Percentiles rank a stretch among this genome's conserved stretches.
Evolutionary conservation across 2,888 invertebrate genomes (phyloP).

Genomic region (Drosophila dives): DNA sequence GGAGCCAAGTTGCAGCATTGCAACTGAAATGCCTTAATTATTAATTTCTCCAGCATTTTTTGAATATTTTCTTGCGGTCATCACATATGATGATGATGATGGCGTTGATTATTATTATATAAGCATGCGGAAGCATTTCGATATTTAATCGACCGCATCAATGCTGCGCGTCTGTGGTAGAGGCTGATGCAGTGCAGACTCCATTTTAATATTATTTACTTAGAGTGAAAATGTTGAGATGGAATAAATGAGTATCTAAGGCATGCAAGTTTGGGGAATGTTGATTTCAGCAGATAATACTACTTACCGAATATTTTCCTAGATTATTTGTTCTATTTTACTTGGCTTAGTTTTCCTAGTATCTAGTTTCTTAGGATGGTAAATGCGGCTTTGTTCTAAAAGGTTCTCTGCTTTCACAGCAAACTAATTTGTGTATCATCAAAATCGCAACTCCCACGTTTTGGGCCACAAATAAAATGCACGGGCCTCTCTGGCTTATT

Average conservation of each 20-base stretch:
- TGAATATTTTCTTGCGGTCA: constrained; percentile 29
- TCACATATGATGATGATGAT: constrained; percentile 8
- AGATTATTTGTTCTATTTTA: neutral
- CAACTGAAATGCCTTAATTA: constrained; percentile 52
- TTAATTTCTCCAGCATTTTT: constrained; percentile 51
- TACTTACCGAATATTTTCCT: neutral
- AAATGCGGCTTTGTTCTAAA: neutral
- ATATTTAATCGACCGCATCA: constrained; percentile 24
- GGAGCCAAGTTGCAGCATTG: constrained; percentile 39
- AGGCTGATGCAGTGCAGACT: constrained; percentile 1
- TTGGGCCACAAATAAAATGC: neutral
- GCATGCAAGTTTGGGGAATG: neutral
- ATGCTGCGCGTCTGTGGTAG: neutral
- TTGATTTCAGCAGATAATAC: neutral
- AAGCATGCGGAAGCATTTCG: constrained; percentile 46
- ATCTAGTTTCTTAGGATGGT: neutral
- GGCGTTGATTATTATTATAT: constrained; percentile 16
- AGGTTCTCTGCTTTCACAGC: neutral
- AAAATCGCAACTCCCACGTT: constrained; percentile 5
- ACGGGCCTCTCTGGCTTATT: neutral
- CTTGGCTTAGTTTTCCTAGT: neutral
- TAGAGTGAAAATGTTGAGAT: constrained; percentile 1
- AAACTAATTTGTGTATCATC: neutral
- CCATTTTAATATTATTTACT: constrained; percentile 1
- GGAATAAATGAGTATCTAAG: neutral